Conservation (phyloP, 2,113 vertebrate genomes). For the Rhinichthys klamathensis region DNA sequence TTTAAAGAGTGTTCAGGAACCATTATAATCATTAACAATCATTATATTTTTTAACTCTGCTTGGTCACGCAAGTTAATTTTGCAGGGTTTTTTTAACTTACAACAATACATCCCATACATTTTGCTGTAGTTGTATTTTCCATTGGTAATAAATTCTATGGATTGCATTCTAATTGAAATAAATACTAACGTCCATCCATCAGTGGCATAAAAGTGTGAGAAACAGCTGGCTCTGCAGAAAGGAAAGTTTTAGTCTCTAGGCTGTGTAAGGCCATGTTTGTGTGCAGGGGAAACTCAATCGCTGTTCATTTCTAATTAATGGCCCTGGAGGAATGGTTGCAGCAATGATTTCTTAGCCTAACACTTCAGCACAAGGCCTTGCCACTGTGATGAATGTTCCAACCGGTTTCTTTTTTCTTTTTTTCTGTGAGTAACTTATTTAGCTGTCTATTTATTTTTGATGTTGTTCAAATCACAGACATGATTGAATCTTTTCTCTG, state of each 20-base stretch:
- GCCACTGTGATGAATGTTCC: constrained; percentile 43
- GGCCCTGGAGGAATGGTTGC: constrained; percentile 45
- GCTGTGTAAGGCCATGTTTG: constrained; percentile 14
- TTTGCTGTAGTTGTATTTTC: neutral
- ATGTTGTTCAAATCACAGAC: constrained; percentile 17
- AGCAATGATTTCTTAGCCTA: constrained; percentile 46
- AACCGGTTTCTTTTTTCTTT: constrained; percentile 34
- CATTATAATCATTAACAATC: neutral
- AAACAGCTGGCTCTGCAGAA: constrained; percentile 12
- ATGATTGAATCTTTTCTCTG: constrained; percentile 6
- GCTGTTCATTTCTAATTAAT: constrained; percentile 60
- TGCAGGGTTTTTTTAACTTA: no score
- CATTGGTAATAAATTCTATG: neutral
- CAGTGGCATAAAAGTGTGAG: constrained; percentile 3
- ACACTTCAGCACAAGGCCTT: constrained; percentile 31
- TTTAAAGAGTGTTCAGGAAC: no score
- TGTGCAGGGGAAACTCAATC: constrained; percentile 42
- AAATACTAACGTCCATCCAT: neutral
- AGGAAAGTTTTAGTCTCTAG: neutral
- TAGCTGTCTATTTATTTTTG: constrained; percentile 20
- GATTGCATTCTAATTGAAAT: neutral
- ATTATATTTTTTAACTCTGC: no score
- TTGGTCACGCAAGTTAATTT: no score
- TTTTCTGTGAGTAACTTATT: constrained; percentile 36
- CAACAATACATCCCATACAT: neutral